A percentile compares a stretch with the other conserved stretches of the same genome.
Evolutionary conservation across 2,888 invertebrate genomes (phyloP).

Genomic region (Panzeria rudis): DNA sequence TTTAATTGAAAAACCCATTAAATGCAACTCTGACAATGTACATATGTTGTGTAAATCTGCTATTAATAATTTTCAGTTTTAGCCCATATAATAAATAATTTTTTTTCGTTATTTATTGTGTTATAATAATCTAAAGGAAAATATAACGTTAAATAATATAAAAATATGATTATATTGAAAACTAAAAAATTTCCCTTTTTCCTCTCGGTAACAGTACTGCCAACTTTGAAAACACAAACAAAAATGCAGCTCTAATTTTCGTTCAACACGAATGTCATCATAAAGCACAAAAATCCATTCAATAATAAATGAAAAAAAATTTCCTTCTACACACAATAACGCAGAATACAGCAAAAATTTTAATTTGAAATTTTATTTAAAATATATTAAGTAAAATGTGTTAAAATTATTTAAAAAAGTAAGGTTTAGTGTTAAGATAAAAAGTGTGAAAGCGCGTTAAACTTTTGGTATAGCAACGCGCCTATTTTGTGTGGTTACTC

Average conservation of each 20-base stretch:
- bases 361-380: slow-evolving; percentile 74
- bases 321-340: slow-evolving; percentile 69
- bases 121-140: no score
- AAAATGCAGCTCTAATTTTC: slow-evolving; percentile 60
- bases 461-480: slow-evolving; percentile 54
- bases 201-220: slow-evolving; percentile 42
- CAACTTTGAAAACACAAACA: slow-evolving; percentile 34
- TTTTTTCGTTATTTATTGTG: background rate
- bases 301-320: slow-evolving; percentile 69
- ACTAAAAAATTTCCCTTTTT: slow-evolving; percentile 41
- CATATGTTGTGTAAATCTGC: background rate
- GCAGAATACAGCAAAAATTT: slow-evolving; percentile 69
- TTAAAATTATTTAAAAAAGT: slow-evolving; percentile 39
- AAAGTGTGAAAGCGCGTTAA: slow-evolving; percentile 55
- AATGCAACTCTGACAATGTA: slow-evolving; percentile 1
- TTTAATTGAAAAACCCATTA: background rate
- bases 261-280: slow-evolving; percentile 66
- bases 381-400: slow-evolving; percentile 66
- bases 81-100: background rate
- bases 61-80: background rate
- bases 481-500: slow-evolving; percentile 62
- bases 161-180: background rate
- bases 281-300: slow-evolving; percentile 60
- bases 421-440: slow-evolving; percentile 49
- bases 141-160: slow-evolving; percentile 4